phyloP scores from a whole-genome alignment of 2,797 vertebrate species.

The Paramormyrops hopkinsi region DNA sequence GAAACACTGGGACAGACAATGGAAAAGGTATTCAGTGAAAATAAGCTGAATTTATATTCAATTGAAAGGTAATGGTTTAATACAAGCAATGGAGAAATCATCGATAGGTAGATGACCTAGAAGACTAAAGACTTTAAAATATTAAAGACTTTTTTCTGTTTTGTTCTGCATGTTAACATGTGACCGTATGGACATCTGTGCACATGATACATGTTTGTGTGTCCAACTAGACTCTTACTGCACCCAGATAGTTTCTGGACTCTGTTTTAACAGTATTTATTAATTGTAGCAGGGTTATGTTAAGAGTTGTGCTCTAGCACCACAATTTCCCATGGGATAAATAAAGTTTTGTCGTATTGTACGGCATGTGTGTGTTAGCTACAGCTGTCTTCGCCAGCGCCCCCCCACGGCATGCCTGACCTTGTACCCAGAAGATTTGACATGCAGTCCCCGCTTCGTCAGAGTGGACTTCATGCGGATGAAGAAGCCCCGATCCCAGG shows the following conservation, averaged over 20 bases:
- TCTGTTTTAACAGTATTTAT: not conserved
- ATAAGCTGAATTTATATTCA: not conserved
- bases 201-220: not conserved
- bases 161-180: not conserved
- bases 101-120: not conserved
- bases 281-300: not conserved
- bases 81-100: not conserved
- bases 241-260: not conserved
- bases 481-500: slow-evolving; percentile 74
- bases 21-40: not conserved
- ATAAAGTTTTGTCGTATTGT: not conserved
- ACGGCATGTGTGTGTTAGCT: not conserved
- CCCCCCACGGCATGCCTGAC: slow-evolving; percentile 41
- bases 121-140: not conserved
- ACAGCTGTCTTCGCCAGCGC: not conserved
- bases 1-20: not conserved
- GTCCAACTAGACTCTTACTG: not conserved
- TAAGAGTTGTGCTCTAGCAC: not conserved
- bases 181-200: not conserved
- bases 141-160: not conserved
- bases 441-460: slow-evolving; percentile 80
- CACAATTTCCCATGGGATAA: not conserved
- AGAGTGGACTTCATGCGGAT: slow-evolving; percentile 87
- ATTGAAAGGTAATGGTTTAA: not conserved
- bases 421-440: slow-evolving; percentile 88